Base-by-base conservation (phyloP, 1,140 invertebrate genomes). In the Camponotus vicinus region DNA sequence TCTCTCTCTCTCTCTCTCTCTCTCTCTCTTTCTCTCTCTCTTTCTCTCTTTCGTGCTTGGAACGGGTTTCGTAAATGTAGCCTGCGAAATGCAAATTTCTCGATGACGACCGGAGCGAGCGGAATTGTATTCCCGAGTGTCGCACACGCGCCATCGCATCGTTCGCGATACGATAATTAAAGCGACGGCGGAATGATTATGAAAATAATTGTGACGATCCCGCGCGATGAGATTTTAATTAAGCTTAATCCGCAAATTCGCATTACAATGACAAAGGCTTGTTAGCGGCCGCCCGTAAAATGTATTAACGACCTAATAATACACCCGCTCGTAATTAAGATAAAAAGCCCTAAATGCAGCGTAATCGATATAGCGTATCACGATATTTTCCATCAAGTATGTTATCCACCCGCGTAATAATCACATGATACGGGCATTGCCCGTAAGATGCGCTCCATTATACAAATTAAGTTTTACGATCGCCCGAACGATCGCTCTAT, bases 261-360 rank as follows among this genome's bases (percentile, higher is more conserved):
- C 64, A 37, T 86, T 79, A 27, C 76, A 67, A 67, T 67, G 64
- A 78, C 84, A 66, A 86, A 79, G 75, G 75, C 84, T 86, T 57
- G 64, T 86, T 86, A 86, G 70, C 15, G 59, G 32, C 49, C 37
- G 49, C 49, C 85, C 67, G 73, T 83, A 83, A 85, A 76, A 85
- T 61, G 52, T 49, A 90, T 90, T 90, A 90, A 88, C 79, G 64
- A 80, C 49, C 86, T 59, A 87, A 88, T 90, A 90, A 90, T 86
- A 69, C 69, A 76, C 61, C 78, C 57, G 57, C 40, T 49, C 73
- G 61, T 88, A 90, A 90, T 78, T 71, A 85, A 90, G 76, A 83
- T 80, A 80, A 85, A 88, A 86, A 64, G 76, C 67, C 78, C 34
- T 13, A 82, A 73, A 83, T 57, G 66, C 67, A 80, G 40, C 70